Conservation (phyloP, 2,888 invertebrate species). For the Heteropelma amictum region DNA sequence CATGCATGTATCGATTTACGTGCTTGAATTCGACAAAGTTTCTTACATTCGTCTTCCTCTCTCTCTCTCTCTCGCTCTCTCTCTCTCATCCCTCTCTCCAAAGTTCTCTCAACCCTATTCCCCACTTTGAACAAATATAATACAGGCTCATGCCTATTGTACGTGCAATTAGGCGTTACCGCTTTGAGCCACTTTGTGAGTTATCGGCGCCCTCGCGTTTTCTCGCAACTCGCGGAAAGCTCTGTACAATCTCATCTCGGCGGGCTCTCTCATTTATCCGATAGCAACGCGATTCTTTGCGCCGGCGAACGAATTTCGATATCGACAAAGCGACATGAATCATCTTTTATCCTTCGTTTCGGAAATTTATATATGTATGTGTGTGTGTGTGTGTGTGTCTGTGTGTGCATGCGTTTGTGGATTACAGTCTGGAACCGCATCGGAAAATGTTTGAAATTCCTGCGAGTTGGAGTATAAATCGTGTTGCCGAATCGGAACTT, state of each 20-base stretch:
- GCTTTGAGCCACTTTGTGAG: slow-evolving; percentile 47
- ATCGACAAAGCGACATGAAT: slow-evolving; percentile 45
- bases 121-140: slow-evolving; percentile 27
- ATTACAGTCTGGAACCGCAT: background rate
- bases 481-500: slow-evolving; percentile 1
- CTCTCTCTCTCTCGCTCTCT: background rate
- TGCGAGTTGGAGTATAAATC: slow-evolving; percentile 10
- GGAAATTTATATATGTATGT: background rate
- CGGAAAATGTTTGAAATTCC: slow-evolving; percentile 17
- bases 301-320: slow-evolving; percentile 37
- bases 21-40: slow-evolving; percentile 49
- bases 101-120: slow-evolving; percentile 1
- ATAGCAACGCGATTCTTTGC: slow-evolving; percentile 25
- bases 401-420: background rate
- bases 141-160: slow-evolving; percentile 49
- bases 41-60: background rate
- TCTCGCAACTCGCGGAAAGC: slow-evolving; percentile 11
- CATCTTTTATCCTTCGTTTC: slow-evolving; percentile 18
- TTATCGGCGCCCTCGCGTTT: slow-evolving; percentile 47
- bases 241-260: background rate
- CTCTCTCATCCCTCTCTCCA: background rate
- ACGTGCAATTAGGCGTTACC: slow-evolving; percentile 53
- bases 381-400: background rate
- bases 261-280: slow-evolving; percentile 1
- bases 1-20: slow-evolving; percentile 23